Base-by-base conservation (phyloP, 23 tunicate species). In the Ciona savignyi region DNA sequence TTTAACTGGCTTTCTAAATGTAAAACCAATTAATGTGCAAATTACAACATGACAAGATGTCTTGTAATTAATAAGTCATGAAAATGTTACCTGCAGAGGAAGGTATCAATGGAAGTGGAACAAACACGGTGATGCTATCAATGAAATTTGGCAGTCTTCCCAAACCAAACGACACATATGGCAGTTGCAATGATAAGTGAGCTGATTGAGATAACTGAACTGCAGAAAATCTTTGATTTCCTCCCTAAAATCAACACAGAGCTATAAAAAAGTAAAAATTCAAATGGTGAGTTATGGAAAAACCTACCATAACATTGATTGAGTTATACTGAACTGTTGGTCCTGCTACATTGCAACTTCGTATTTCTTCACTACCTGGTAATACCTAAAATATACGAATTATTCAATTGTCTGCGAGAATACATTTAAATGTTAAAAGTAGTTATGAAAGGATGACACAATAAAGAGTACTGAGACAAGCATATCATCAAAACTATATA, bases 71-170 rank as follows among this genome's bases (percentile, higher is more conserved):
- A n/a, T n/a, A n/a, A n/a, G n/a, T n/a, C n/a, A n/a, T n/a, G n/a
- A n/a, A n/a, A n/a, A n/a, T n/a, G n/a, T n/a, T n/a, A n/a, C n/a
- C n/a, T n/a, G n/a, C n/a, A n/a, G n/a, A n/a, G 19, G 21, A 19
- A 61, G 77, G 51, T 27, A 84, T n/a, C 32, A 84, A 48, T 0
- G 86, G 71, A 0, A 73, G 31, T 2, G 93, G 93, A 0, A 86
- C 22, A 0, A 77, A 25, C 15, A 80, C 93, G 19, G 65, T 63
- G 11, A 86, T 3, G 0, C 62, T 29, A 65, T 86, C 93, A 24
- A 86, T 86, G 33, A 70, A 86, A 69, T 86, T 86, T 1, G 93
- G 83, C 4, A 74, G 68, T 6, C 77, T 75, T 9, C 93, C 93
- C 27, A 86, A 64, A 21, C 93, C 93, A 62, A 86, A 86, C 22